phyloP scores from a whole-genome alignment of 2,797 vertebrate genomes.

The Schizopygopsis malacanthus region DNA sequence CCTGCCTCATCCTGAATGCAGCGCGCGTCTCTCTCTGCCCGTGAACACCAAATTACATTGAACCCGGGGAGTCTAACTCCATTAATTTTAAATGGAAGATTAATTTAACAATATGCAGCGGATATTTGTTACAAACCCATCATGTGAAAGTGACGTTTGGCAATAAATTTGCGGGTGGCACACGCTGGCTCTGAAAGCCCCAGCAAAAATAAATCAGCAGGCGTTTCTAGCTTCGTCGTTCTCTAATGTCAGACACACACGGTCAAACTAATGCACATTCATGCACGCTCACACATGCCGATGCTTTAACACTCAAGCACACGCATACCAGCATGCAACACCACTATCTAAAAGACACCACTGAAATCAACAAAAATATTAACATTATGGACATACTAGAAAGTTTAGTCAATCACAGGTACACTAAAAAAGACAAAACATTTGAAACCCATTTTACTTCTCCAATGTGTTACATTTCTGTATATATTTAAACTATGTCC shows the following conservation, averaged over 20 bases:
- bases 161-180: slow-evolving; percentile 93
- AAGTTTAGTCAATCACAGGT: no score
- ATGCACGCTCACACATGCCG: neutral
- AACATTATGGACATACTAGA: neutral
- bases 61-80: slow-evolving; percentile 99
- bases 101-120: slow-evolving; percentile 99
- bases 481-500: neutral
- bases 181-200: slow-evolving; percentile 85
- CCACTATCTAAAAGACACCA: neutral
- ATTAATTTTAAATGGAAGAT: slow-evolving; percentile 99
- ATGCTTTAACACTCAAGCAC: neutral
- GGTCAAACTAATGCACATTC: slow-evolving; percentile 29
- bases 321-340: neutral
- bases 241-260: slow-evolving; percentile 51
- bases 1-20: slow-evolving; percentile 94
- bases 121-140: slow-evolving; percentile 99
- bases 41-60: slow-evolving; percentile 99
- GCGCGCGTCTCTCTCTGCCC: slow-evolving; percentile 86
- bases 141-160: slow-evolving; percentile 98
- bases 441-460: neutral
- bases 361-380: neutral
- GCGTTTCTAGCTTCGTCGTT: slow-evolving; percentile 90
- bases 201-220: slow-evolving; percentile 91
- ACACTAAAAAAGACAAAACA: neutral
- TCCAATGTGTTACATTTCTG: neutral